Evolutionary conservation across 2,888 invertebrate genomes (phyloP), one percentile per base, ranked within the genome.

Genomic region (Prosopocoilus inquinatus): DNA sequence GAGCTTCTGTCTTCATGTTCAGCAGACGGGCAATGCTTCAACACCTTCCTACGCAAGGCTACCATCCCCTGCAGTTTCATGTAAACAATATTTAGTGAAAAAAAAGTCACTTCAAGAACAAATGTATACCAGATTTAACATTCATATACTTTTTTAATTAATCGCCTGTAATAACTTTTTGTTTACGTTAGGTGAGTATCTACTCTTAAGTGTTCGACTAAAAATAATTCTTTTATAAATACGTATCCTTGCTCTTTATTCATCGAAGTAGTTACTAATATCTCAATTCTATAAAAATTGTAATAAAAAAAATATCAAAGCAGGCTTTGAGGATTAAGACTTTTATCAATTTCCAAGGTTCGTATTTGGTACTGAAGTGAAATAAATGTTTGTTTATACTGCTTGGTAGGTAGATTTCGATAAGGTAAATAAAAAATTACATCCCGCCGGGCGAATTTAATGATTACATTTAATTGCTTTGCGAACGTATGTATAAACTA

Each of bases 21-120:
- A 63, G 64, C 64, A 62, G 63, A 61, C 59, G 63, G 65, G 59
- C 53, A 60, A 65, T 65, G 55, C 64, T 65, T 69, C 64, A 67
- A 67, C 71, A 70, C 71, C 68, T 70, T 65, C 61, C 62, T 65
- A 67, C 66, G 66, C 68, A 59, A 68, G 63, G 62, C 64, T 65
- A 58, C 59, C 64, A 63, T 65, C 65, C 66, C 65, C 65, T 61
- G 59, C 63, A 55, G 64, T 60, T 60, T 66, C 63, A 55, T 53
- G 57, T 70, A 70, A 70, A 70, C 70, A 69, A 64, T 65, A 62
- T 66, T 63, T 69, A 69, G 65, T 41, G 13, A 15, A 32, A 67
- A 70, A 69, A 70, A 69, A 68, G 67, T 67, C 34, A 34, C 47
- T 47, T 34, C 35, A 51, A 51, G 36, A 51, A 51, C 51, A 51